Percentiles rank a stretch among this genome's conserved stretches.
phyloP scores from a whole-genome alignment of 2,113 vertebrate species.

The Microtus montanus region DNA sequence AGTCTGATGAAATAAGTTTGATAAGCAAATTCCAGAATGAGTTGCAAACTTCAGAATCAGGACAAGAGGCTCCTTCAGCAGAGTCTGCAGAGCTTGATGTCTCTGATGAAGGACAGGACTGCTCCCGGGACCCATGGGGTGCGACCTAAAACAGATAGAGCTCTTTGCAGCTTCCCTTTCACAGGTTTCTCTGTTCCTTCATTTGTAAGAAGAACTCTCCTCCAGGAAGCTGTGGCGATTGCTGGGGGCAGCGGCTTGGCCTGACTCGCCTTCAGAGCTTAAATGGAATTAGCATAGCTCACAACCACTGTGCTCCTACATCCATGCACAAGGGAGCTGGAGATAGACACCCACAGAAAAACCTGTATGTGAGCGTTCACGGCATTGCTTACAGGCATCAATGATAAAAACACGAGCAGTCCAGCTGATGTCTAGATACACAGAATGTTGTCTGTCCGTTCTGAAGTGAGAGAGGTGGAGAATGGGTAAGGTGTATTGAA shows the following conservation, averaged over 20 bases:
- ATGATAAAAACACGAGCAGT: neutral
- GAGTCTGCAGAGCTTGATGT: fast-evolving
- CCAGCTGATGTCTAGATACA: neutral
- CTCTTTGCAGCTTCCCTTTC: neutral
- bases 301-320: neutral
- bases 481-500: neutral
- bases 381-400: neutral
- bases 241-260: neutral
- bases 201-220: neutral
- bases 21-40: neutral
- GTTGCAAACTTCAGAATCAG: neutral
- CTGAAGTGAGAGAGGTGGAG: neutral
- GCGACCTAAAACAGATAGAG: neutral
- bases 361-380: neutral
- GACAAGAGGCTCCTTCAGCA: neutral
- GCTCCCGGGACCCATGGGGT: neutral
- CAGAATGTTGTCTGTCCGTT: neutral
- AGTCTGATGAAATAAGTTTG: neutral
- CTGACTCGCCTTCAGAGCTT: neutral
- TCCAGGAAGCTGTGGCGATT: neutral
- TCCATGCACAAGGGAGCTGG: neutral
- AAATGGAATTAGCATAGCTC: neutral
- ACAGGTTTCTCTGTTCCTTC: neutral
- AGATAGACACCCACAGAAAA: neutral
- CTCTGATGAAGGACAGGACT: neutral